A percentile compares a stretch with the other conserved stretches of the same genome.
phyloP scores from a whole-genome alignment of 2,888 invertebrate species.

The Stegana nigrithorax region DNA sequence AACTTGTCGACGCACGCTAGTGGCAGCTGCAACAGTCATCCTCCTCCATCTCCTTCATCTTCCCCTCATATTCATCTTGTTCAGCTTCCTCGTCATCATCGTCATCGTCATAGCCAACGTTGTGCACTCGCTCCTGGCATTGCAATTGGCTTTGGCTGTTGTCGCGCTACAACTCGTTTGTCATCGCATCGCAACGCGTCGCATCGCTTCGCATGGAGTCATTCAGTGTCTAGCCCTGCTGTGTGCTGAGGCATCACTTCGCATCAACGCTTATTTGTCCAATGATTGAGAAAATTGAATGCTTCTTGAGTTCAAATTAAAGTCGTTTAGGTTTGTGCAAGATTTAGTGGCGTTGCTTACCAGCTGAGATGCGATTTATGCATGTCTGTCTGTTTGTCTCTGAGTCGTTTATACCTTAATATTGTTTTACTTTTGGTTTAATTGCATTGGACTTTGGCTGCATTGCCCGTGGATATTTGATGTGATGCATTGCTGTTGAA shows the following conservation, averaged over 20 bases:
- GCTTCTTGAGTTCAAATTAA: conserved; percentile 15
- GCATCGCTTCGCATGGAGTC: not conserved
- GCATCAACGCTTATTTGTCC: conserved; percentile 16
- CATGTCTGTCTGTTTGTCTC: no score
- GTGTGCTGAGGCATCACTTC: no score
- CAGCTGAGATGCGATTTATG: no score
- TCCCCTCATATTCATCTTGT: conserved; percentile 22
- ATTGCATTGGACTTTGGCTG: no score
- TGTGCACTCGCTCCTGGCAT: no score
- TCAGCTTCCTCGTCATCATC: conserved; percentile 29
- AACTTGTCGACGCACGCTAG: conserved; percentile 4
- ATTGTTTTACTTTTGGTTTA: no score
- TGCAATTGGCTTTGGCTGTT: not conserved
- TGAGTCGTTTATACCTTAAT: no score
- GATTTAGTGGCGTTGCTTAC: no score
- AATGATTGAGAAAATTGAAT: conserved; percentile 20
- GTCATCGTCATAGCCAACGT: not conserved
- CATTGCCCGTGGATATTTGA: no score
- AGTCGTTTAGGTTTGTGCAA: not conserved
- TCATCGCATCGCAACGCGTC: not conserved
- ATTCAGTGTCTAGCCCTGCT: no score
- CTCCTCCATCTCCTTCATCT: conserved; percentile 13
- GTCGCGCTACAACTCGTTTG: not conserved
- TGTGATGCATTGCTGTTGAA: no score
- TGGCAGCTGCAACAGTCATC: no score